Base-by-base conservation (phyloP, 2,888 invertebrate species). In the Thalpophila matura region DNA sequence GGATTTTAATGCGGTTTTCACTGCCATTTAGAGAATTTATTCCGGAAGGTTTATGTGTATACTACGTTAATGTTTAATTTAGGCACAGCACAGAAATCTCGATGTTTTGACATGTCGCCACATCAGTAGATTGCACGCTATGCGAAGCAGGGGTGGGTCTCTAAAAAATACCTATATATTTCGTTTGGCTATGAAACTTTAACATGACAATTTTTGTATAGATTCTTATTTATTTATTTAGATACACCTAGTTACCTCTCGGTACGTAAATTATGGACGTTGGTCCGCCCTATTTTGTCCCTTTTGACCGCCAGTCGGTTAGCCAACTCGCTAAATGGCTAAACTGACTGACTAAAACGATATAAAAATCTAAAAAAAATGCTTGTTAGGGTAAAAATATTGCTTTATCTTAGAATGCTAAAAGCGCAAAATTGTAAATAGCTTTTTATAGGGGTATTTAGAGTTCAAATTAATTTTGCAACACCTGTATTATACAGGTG, bases 201-300 rank as follows among this genome's bases (percentile, higher is more conserved):
- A 10, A 26, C 62, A 67, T 67, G 67, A 67, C 67, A 67, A 50
- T 24, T 50, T 53, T 50, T 67, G 16, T 62, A 46, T 37, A 61
- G n/a, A 38, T 18, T 26, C 16, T 37, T 29, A 20, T 37, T 38
- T 45, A 40, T 67, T 67, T 49, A 49, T 33, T 54, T 49, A 42
- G 9, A 26, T 26, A 53, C 53, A 53, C 35, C 43, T 55, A 43
- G 47, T 37, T 49, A 66, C 46, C 66, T 31, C 24, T 18, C 20
- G 46, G 29, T 47, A 66, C 40, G 51, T 66, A 37, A 42, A 12
- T 0, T n/a, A 22, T 31, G 43, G 43, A 38, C 31, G 0, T 18
- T 22, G 43, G 35, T 65, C 45, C 59, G 35, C 59, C 45, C 59
- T 46, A 7, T 2, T 20, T 31, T 42, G 18, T 29, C 6, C 29